These are phyloP conservation scores for Chelonoidis abingdonii DNA, from an alignment of 2,113 vertebrate genomes.

Conservation along the genomic window DNA sequence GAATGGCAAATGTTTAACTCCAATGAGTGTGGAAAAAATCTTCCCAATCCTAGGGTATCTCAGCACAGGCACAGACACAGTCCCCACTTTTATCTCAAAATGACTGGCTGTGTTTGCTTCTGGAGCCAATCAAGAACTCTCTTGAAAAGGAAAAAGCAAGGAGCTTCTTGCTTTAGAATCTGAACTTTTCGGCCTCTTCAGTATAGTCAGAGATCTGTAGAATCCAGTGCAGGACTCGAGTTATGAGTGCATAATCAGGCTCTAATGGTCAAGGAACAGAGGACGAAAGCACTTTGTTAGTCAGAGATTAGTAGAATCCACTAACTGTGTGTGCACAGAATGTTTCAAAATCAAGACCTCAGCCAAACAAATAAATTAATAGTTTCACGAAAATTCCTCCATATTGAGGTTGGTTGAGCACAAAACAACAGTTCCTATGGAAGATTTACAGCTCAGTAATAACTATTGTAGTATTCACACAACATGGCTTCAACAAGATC, in stretches of 20 bases:
- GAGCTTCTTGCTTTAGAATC: background rate
- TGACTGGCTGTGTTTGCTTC: background rate
- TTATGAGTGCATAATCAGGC: too few relatives aligned
- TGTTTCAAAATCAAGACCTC: background rate
- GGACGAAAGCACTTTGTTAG: background rate
- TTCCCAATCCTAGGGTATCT: background rate
- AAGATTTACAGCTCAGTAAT: background rate
- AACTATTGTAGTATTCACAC: background rate
- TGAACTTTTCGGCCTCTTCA: constrained; percentile 27
- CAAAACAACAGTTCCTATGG: background rate
- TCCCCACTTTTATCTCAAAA: background rate
- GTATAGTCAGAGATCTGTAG: background rate
- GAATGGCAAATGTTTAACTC: background rate
- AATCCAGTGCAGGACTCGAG: too few relatives aligned
- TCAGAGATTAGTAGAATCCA: background rate
- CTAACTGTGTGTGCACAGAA: background rate
- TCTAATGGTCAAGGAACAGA: constrained; percentile 19
- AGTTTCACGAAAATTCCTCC: background rate
- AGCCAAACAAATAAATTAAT: background rate
- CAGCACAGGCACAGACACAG: background rate
- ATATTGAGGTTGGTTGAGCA: background rate
- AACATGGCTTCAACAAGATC: background rate
- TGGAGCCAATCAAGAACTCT: background rate
- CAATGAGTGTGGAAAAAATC: background rate
- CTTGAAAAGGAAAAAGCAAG: background rate